Evolutionary conservation across 2,797 vertebrate species (phyloP), one percentile per base, ranked within the genome.

Genomic region (Falco rusticolus): DNA sequence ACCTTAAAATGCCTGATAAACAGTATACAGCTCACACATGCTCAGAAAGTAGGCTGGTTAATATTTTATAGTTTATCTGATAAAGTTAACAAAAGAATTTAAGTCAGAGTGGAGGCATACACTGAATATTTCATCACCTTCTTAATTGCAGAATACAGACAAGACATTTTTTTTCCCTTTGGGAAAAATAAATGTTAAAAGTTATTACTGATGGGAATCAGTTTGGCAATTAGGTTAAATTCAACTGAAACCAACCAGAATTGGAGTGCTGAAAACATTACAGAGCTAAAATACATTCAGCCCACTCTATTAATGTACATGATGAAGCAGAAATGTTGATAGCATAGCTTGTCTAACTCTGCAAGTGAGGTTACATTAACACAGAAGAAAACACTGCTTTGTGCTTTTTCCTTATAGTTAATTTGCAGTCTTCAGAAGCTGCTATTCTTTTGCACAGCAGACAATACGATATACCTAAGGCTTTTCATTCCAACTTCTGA

Each of bases 51-150:
- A 71, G 92, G 78, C 47, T 96, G 84, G 95, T 97, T 98, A 98
- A 98, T 98, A 98, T 98, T 98, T 98, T 96, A 97, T 97, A 88
- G 90, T 95, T 97, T 97, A 97, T 98, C 97, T 97, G 97, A 98
- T 98, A 98, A 97, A 98, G 97, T 98, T 98, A 98, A 98, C 97
- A 98, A 97, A 98, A 98, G 95, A 98, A 98, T 98, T 97, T 97
- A 96, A 98, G 96, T 96, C 92, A 76, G 95, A 96, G 92, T 93
- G 70, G 95, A 98, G 91, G 91, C 97, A 96, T 93, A 98, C 94
- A 94, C 97, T 97, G 97, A 98, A 98, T 98, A 98, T 98, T 98
- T 98, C 98, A 98, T 98, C 97, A 96, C 94, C 94, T 94, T 81
- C 96, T 97, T 98, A 98, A 98, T 97, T 98, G 96, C 90, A 95